Evolutionary conservation across 1,140 invertebrate genomes (phyloP).

Genomic region (Atta colombica): DNA sequence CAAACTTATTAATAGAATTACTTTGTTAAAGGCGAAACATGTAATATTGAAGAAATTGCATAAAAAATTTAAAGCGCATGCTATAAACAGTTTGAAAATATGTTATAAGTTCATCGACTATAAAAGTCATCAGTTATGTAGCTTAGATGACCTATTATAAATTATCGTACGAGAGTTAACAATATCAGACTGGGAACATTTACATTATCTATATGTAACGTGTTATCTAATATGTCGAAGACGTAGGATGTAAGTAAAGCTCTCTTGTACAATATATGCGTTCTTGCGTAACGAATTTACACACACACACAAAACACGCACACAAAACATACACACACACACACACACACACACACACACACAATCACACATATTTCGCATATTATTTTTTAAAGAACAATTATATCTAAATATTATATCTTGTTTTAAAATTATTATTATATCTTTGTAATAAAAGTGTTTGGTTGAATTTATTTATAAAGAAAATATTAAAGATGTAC

Average conservation of each 20-base stretch:
- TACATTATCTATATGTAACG: slow-evolving; percentile 26
- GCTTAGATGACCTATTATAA: slow-evolving; percentile 48
- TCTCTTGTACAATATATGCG: slow-evolving; percentile 31
- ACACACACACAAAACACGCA: neutral
- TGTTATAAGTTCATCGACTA: slow-evolving; percentile 49
- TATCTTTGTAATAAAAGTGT: neutral
- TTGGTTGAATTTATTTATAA: neutral
- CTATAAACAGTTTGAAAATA: neutral
- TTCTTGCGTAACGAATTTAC: slow-evolving; percentile 49
- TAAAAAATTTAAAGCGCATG: slow-evolving; percentile 27
- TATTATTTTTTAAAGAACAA: neutral
- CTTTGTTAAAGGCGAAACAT: neutral
- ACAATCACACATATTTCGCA: no score
- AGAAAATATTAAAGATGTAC: neutral
- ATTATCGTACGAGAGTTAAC: slow-evolving; percentile 29
- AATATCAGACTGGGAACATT: slow-evolving; percentile 45
- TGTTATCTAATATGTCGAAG: slow-evolving; percentile 51
- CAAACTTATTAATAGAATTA: slow-evolving; percentile 15
- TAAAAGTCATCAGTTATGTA: slow-evolving; percentile 45
- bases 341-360: neutral
- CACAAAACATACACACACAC: no score
- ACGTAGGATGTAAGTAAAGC: slow-evolving; percentile 45
- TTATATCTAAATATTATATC: neutral
- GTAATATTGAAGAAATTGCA: neutral
- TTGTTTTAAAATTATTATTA: neutral